These are phyloP conservation scores for Mycetomoellerius zeteki DNA, from an alignment of 1,140 invertebrate species.

Conservation along the genomic window DNA sequence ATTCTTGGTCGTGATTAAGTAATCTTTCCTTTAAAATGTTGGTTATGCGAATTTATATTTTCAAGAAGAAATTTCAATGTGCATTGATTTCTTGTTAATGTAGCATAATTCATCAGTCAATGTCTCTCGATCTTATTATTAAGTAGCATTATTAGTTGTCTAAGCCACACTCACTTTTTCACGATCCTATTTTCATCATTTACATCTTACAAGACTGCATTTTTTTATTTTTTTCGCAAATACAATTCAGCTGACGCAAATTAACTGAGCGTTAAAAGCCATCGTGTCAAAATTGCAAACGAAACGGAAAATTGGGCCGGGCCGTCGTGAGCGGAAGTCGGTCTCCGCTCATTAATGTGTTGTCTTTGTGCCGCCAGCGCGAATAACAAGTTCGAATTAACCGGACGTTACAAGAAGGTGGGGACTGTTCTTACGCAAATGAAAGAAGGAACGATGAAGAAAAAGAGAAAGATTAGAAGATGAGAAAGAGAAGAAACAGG, in stretches of 20 bases:
- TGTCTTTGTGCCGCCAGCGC: conserved; percentile 54
- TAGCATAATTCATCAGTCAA: not conserved
- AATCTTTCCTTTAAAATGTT: not conserved
- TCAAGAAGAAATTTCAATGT: not conserved
- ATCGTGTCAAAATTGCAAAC: conserved; percentile 34
- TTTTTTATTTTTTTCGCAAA: not conserved
- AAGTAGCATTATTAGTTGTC: not conserved
- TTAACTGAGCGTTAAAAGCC: conserved; percentile 52
- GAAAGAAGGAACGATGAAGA: not conserved
- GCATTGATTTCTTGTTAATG: not conserved
- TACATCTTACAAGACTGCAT: not conserved
- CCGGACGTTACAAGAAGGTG: conserved; percentile 38
- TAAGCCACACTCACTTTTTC: not conserved
- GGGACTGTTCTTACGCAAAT: conserved; percentile 14
- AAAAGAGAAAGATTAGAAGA: conserved; percentile 2
- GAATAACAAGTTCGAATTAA: conserved; percentile 63
- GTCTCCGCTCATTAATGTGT: conserved; percentile 55
- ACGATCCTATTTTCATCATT: not conserved
- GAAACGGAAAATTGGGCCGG: conserved; percentile 50
- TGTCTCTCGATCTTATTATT: not conserved
- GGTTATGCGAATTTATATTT: not conserved
- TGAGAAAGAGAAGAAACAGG: not conserved
- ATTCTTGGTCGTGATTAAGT: not conserved
- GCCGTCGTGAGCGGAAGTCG: conserved; percentile 34
- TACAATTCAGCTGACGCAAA: conserved; percentile 18